Conservation (phyloP, 2,113 vertebrate genomes). For the human (Homo sapiens) region DNA sequence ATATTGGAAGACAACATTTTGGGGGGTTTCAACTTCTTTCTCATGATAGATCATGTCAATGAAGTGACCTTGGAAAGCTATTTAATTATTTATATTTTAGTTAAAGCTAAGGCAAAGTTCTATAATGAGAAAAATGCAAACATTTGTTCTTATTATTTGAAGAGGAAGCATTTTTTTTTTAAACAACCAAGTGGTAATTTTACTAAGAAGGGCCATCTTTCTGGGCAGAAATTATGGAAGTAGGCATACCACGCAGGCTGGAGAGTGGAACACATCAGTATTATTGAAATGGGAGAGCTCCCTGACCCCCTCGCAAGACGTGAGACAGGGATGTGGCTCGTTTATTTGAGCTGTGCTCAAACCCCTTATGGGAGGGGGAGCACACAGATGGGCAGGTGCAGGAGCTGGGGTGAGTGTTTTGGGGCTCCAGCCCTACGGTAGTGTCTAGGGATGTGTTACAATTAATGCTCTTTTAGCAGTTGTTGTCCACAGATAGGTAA, state of each 20-base stretch:
- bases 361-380: no score
- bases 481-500: no score
- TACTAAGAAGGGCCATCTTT: neutral
- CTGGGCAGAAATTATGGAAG: neutral
- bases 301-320: no score
- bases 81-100: neutral
- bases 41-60: neutral
- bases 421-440: no score
- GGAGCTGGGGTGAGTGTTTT: no score
- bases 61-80: neutral
- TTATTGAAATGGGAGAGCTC: no score
- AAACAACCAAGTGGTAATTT: neutral
- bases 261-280: neutral
- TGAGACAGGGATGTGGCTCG: no score
- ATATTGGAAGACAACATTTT: neutral
- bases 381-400: no score
- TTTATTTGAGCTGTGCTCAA: no score
- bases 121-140: neutral
- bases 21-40: neutral
- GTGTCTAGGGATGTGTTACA: no score
- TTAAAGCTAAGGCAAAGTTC: neutral
- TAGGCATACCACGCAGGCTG: neutral
- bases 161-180: neutral
- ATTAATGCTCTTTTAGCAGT: no score
- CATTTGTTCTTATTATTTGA: neutral